These are phyloP conservation scores for Poecilobothrus nobilitatus DNA, from an alignment of 2,888 invertebrate genomes.

Conservation along the genomic window DNA sequence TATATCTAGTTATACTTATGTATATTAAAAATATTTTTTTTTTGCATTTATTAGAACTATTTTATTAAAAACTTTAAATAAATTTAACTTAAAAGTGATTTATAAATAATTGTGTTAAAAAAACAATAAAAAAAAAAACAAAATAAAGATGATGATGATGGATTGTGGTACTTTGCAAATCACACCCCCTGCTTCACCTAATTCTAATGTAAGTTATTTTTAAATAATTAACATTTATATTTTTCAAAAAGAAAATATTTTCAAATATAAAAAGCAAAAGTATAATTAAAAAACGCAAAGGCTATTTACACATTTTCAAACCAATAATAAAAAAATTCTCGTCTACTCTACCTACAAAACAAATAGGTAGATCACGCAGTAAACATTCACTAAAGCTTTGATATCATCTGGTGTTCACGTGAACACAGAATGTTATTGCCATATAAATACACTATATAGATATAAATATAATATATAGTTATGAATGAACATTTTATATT, in stretches of 20 bases:
- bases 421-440: constrained; percentile 52
- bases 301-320: too few relatives aligned
- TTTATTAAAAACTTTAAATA: too few relatives aligned
- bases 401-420: constrained; percentile 73
- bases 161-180: background rate
- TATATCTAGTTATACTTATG: too few relatives aligned
- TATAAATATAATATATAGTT: constrained; percentile 9
- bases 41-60: too few relatives aligned
- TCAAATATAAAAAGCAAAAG: background rate
- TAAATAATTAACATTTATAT: background rate
- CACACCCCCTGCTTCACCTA: background rate
- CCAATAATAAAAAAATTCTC: background rate
- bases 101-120: too few relatives aligned
- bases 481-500: constrained; percentile 4
- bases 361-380: constrained; percentile 8
- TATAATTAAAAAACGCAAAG: background rate
- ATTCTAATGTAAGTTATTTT: background rate
- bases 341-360: constrained; percentile 1
- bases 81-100: too few relatives aligned
- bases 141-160: background rate
- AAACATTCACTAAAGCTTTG: constrained; percentile 6
- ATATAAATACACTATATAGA: constrained; percentile 11
- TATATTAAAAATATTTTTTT: too few relatives aligned
- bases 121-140: too few relatives aligned
- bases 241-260: background rate